A percentile compares a stretch with the other conserved stretches of the same genome.
phyloP scores from a whole-genome alignment of 1,140 invertebrate genomes.

The Drosophila ficusphila region DNA sequence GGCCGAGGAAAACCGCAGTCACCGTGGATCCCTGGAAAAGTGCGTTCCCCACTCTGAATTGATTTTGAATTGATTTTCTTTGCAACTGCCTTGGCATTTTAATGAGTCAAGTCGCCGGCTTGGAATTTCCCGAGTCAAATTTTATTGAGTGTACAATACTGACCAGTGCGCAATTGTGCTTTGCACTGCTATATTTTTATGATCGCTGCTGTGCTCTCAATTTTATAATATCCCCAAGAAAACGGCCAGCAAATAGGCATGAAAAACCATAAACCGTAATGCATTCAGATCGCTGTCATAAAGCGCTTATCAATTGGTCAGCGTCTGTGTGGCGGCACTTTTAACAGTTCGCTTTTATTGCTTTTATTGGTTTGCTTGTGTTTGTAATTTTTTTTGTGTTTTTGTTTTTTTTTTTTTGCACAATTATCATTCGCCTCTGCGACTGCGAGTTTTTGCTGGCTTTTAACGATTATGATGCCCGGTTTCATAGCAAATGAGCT shows the following conservation, averaged over 20 bases:
- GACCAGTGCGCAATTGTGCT: constrained; percentile 14
- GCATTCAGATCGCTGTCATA: constrained; percentile 44
- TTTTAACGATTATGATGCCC: constrained; percentile 69
- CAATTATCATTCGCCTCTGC: constrained; percentile 51
- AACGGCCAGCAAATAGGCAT: constrained; percentile 37
- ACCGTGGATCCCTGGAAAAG: constrained; percentile 20
- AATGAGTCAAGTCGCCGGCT: not conserved
- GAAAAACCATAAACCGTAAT: constrained; percentile 51
- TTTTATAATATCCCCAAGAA: not conserved
- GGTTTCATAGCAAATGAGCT: constrained; percentile 76
- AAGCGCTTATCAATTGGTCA: constrained; percentile 53
- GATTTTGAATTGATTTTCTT: too few relatives aligned
- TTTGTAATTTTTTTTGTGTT: constrained; percentile 10
- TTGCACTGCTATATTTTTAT: constrained; percentile 19
- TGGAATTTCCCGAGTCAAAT: constrained; percentile 16
- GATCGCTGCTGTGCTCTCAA: constrained; percentile 9
- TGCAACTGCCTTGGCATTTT: constrained; percentile 15
- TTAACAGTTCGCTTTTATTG: constrained; percentile 56
- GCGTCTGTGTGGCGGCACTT: constrained; percentile 43
- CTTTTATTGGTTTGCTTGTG: constrained; percentile 29
- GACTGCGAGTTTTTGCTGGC: constrained; percentile 13
- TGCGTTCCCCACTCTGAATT: constrained; percentile 15
- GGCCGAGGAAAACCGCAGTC: constrained; percentile 39
- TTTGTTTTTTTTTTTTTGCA: constrained; percentile 20
- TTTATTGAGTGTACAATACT: constrained; percentile 30